Evolutionary conservation across 2,888 invertebrate genomes (phyloP).

Genomic region (Cheilosia grossa): DNA sequence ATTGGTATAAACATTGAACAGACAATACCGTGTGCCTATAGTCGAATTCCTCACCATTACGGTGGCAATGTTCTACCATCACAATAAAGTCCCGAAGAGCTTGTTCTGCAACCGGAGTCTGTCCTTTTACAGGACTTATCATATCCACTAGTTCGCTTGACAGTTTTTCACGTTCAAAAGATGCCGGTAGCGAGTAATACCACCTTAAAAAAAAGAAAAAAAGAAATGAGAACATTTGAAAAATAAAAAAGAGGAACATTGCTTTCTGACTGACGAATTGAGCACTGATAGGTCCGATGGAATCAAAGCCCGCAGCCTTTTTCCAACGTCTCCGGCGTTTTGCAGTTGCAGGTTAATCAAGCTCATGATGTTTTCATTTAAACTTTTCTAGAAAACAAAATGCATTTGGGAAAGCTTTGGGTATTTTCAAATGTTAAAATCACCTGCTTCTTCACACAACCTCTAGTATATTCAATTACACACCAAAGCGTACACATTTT

Average conservation of each 20-base stretch:
- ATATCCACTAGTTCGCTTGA: conserved; percentile 10
- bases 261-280: conserved; percentile 33
- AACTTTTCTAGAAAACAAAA: conserved; percentile 10
- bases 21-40: conserved; percentile 3
- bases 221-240: neutral
- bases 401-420: neutral
- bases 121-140: neutral
- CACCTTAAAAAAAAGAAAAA: conserved; percentile 21
- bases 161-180: neutral
- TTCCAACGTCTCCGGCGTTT: conserved; percentile 6
- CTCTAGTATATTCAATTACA: conserved; percentile 35
- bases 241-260: neutral
- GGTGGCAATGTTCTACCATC: conserved; percentile 37
- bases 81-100: conserved; percentile 17
- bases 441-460: conserved; percentile 44
- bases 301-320: neutral
- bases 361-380: conserved; percentile 22
- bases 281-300: neutral
- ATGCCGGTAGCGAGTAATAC: neutral
- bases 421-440: neutral
- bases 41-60: neutral
- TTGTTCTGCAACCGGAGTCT: conserved; percentile 1
- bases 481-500: conserved; percentile 39
- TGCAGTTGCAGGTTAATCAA: conserved; percentile 18
- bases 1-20: conserved; percentile 13